A percentile compares a stretch with the other conserved stretches of the same genome.
Evolutionary conservation across 2,113 vertebrate species (phyloP).

Genomic region (Oenanthe melanoleuca): DNA sequence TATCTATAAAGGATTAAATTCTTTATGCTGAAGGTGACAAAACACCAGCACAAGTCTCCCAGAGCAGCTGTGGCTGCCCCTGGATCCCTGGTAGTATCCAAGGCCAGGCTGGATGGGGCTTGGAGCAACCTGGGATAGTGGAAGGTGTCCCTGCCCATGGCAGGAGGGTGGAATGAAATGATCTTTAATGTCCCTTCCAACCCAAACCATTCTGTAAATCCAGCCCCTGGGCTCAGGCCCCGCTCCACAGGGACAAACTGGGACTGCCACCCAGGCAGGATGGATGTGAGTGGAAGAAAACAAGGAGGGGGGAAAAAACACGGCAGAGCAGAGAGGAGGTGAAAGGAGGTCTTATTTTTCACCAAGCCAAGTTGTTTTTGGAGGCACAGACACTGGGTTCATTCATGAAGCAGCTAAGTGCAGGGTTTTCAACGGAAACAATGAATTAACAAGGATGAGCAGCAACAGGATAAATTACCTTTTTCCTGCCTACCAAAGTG

Average conservation of each 20-base stretch:
- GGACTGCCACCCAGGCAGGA: not conserved
- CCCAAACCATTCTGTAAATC: not conserved
- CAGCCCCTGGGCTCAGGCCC: not conserved
- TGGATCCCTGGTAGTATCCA: not conserved
- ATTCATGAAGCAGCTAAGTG: conserved; percentile 36
- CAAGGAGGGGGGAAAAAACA: not conserved
- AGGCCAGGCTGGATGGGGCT: accelerated
- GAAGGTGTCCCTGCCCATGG: not conserved
- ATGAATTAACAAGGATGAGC: conserved; percentile 56
- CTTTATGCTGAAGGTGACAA: not conserved
- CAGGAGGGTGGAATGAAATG: not conserved
- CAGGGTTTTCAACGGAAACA: conserved; percentile 46
- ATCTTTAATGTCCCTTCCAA: not conserved
- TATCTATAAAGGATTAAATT: not conserved
- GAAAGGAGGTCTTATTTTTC: conserved; percentile 30
- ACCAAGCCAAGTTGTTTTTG: conserved; percentile 13
- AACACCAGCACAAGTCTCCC: accelerated
- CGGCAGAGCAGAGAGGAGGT: not conserved
- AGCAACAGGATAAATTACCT: conserved; percentile 22
- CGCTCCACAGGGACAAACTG: accelerated
- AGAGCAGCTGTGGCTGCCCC: not conserved
- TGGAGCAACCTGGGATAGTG: accelerated
- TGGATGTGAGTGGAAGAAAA: not conserved
- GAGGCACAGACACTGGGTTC: conserved; percentile 15
- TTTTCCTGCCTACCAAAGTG: conserved; percentile 32